Conservation (phyloP, 2,797 vertebrate genomes). For the Eremophila alpestris region DNA sequence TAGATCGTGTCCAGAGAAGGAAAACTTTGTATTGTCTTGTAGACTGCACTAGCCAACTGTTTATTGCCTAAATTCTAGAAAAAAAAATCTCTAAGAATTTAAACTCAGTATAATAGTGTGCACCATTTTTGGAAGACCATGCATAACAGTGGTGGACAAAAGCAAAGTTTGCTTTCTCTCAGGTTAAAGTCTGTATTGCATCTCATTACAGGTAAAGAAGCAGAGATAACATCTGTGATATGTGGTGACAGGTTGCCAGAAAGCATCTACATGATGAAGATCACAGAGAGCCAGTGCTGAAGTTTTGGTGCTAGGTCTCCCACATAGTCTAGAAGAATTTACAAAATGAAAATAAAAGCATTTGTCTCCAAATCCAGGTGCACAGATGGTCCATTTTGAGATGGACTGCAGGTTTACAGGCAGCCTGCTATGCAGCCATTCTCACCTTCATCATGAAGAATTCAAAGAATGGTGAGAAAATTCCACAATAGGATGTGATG, state of each 20-base stretch:
- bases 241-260: background rate
- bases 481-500: background rate
- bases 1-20: background rate
- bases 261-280: accelerated
- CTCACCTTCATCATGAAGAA: background rate
- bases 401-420: background rate
- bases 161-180: background rate
- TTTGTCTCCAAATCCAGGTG: background rate
- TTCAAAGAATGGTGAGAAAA: background rate
- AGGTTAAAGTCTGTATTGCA: background rate
- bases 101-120: background rate
- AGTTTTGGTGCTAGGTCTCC: background rate
- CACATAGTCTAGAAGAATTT: background rate
- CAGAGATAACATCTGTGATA: background rate
- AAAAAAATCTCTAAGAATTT: background rate
- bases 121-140: background rate
- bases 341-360: background rate
- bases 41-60: background rate
- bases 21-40: background rate
- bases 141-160: background rate
- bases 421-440: background rate
- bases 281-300: background rate
- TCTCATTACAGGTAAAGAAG: background rate
- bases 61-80: background rate
- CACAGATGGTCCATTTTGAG: background rate